Base-by-base conservation (phyloP, 2,113 vertebrate genomes). In the Megaceryle torquata region DNA sequence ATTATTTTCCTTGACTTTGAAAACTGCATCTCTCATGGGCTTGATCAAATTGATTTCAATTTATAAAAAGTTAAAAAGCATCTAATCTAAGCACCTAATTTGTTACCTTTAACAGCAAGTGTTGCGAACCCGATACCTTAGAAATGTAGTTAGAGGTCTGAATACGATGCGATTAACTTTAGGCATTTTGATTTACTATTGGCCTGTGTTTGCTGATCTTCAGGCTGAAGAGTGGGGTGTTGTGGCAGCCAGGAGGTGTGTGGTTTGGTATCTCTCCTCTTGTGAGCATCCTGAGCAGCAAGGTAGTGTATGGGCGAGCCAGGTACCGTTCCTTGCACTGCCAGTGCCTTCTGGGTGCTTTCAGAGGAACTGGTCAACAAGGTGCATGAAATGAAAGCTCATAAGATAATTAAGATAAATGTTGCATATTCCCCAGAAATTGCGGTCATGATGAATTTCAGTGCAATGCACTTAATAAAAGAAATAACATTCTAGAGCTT, bases 261-360 rank as follows among this genome's bases (percentile, higher is more conserved):
- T 6, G 4, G 13, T 18, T 63, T 48, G 39, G 13, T 41, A 4
- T 26, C 18, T 46, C 17, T 39, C 31, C 48, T 46, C 17, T 29
- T 9, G 8, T 11, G 13, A 72, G 56, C 31, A 4, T 68, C 65
- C 13, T 3, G 67, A 51, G 8, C 0, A 1, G 9, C 24, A 24
- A 37, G 5, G 53, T 21, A 20, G 13, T 0, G 2, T 11, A 9
- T 33, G 33, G 33, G 33, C 56, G 71, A 75, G 46, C 7, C 33
- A 11, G 11, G 37, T 41, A 25, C 48, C 19, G 6, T 18, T 53
- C 64, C 28, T 37, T 13, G 37, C 15, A 1, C 57, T 46, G 28
- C 39, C 1, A 0, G 11, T n/a, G 54, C 78, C 31, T 54, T 74
- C n/a, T 13, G 22, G 39, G 5, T 78, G 43, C 64, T 43, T 64